Percentiles rank a stretch among this genome's conserved stretches.
Conservation (phyloP, 64 coral and sea anemone genomes). For the Pocillopora damicornis region DNA sequence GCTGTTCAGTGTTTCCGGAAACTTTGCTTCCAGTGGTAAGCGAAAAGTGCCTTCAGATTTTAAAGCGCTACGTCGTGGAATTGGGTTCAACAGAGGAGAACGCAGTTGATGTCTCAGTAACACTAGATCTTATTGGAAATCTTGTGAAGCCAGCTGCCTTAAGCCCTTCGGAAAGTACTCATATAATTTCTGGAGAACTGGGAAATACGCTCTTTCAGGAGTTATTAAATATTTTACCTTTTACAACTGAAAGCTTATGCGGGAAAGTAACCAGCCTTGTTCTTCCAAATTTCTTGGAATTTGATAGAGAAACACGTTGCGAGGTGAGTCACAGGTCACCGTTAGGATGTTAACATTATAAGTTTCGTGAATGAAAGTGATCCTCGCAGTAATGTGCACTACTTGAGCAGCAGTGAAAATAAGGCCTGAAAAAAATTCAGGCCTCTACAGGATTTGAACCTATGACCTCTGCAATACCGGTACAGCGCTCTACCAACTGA, state of each 20-base stretch:
- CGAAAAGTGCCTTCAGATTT: slow-evolving; percentile 24
- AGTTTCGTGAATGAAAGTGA: no score
- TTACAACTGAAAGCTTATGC: slow-evolving; percentile 54
- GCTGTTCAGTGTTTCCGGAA: slow-evolving; percentile 20
- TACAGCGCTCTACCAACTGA: no score
- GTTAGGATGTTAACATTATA: background rate
- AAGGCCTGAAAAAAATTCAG: no score
- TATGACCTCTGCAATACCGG: no score
- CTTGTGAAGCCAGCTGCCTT: slow-evolving; percentile 21
- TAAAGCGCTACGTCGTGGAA: slow-evolving; percentile 14
- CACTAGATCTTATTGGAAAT: slow-evolving; percentile 50
- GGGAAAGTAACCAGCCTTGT: slow-evolving; percentile 49
- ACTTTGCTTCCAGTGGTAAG: slow-evolving; percentile 7
- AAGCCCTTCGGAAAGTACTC: background rate
- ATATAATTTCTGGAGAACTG: background rate
- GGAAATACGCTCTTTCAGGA: slow-evolving; percentile 35
- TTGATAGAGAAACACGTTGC: slow-evolving; percentile 8
- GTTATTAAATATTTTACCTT: slow-evolving; percentile 43
- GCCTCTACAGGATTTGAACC: no score
- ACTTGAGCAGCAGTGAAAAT: no score
- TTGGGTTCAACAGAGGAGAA: background rate
- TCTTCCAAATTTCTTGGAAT: slow-evolving; percentile 54
- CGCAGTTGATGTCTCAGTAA: slow-evolving; percentile 30
- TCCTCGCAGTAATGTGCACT: no score
- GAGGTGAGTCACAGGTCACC: background rate